Evolutionary conservation across 2,888 invertebrate genomes (phyloP).

Genomic region (Tuberolachnus salignus): DNA sequence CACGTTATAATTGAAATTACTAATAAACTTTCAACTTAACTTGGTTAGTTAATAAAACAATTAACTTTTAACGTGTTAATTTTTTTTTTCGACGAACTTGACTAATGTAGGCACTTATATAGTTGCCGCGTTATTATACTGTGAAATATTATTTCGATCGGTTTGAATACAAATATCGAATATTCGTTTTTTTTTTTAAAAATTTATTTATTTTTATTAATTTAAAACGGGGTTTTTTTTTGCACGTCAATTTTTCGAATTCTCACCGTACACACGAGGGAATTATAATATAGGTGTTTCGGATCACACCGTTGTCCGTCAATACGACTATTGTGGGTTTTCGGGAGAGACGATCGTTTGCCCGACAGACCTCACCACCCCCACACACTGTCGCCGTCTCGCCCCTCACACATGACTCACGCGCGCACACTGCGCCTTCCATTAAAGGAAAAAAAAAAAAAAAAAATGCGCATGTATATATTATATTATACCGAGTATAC

Average conservation of each 20-base stretch:
- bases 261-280: not conserved
- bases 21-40: too few species aligned
- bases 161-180: not conserved
- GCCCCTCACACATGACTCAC: conserved; percentile 24
- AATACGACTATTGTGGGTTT: conserved; percentile 4
- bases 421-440: conserved; percentile 17
- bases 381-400: too few species aligned
- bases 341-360: conserved; percentile 10
- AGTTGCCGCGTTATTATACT: not conserved
- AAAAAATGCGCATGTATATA: not conserved
- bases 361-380: not conserved
- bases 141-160: conserved; percentile 8
- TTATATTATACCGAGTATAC: not conserved
- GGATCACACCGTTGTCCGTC: conserved; percentile 1
- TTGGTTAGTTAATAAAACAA: too few species aligned
- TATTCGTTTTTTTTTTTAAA: too few species aligned
- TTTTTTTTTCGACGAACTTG: too few species aligned
- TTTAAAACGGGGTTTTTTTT: not conserved
- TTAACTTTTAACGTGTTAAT: too few species aligned
- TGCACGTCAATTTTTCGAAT: not conserved
- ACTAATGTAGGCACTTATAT: not conserved
- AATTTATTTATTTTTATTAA: too few species aligned
- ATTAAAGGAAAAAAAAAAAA: conserved; percentile 18
- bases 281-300: not conserved
- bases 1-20: too few species aligned